A percentile compares a stretch with the other conserved stretches of the same genome.
phyloP scores from a whole-genome alignment of 2,888 invertebrate genomes.

The Limnephilus marmoratus region DNA sequence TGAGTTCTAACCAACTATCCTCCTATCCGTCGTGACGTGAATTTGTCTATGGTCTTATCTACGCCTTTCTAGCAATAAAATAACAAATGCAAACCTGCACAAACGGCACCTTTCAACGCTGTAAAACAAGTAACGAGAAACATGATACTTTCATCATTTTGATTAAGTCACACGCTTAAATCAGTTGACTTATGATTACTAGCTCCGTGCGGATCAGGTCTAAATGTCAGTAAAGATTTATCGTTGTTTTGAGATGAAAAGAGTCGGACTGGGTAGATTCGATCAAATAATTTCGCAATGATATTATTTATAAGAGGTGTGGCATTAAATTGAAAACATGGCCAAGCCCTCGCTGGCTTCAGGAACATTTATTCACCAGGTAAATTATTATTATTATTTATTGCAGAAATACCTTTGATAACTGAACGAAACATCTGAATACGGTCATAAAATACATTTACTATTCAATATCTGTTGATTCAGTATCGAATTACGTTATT shows the following conservation, averaged over 20 bases:
- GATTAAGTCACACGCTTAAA: constrained; percentile 10
- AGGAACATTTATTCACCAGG: neutral
- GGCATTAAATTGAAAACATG: constrained; percentile 39
- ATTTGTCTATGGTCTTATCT: constrained; percentile 54
- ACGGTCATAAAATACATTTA: neutral
- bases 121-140: constrained; percentile 9
- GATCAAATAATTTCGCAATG: constrained; percentile 56
- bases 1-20: constrained; percentile 33
- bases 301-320: constrained; percentile 50
- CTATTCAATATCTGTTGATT: neutral
- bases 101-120: constrained; percentile 9
- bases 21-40: constrained; percentile 51
- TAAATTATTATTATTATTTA: constrained; percentile 19
- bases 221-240: constrained; percentile 46
- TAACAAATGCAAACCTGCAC: neutral
- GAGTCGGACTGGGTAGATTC: constrained; percentile 48
- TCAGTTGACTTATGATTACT: constrained; percentile 7
- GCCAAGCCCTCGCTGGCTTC: constrained; percentile 31
- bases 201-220: constrained; percentile 31
- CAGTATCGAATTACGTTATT: neutral
- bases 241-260: constrained; percentile 24
- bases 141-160: neutral
- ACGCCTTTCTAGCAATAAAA: constrained; percentile 39
- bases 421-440: neutral
- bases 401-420: neutral